Evolutionary conservation across 2,113 vertebrate genomes (phyloP).

Genomic region (Phyllostomus hastatus): DNA sequence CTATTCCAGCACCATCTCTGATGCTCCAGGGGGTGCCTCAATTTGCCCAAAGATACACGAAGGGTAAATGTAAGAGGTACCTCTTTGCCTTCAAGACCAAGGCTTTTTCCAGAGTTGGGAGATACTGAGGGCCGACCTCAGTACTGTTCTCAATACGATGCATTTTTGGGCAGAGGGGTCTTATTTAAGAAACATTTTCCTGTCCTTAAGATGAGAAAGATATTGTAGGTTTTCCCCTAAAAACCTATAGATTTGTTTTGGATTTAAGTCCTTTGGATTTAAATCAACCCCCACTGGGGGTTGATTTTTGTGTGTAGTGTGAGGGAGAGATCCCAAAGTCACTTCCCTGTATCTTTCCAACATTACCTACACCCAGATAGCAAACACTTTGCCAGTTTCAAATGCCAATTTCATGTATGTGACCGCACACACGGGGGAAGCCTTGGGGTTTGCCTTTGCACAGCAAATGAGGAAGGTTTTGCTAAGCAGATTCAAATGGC

Average conservation of each 20-base stretch:
- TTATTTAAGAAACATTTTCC: not conserved
- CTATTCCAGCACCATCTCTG: not conserved
- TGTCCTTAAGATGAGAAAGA: not conserved
- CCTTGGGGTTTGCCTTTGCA: not conserved
- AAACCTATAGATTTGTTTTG: not conserved
- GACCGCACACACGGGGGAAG: not conserved
- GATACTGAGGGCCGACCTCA: not conserved
- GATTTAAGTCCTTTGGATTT: not conserved
- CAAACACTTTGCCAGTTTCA: not conserved
- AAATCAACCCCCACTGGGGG: not conserved
- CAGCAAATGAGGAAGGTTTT: not conserved
- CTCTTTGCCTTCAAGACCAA: not conserved
- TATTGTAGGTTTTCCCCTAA: not conserved
- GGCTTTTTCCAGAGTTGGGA: not conserved
- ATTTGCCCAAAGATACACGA: not conserved
- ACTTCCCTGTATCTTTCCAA: not conserved
- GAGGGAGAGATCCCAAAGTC: not conserved
- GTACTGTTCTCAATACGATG: not conserved
- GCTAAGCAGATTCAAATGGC: not conserved
- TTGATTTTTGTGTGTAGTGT: not conserved
- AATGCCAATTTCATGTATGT: not conserved
- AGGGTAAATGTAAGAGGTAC: not conserved
- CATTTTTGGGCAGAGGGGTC: accelerated
- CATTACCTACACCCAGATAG: not conserved
- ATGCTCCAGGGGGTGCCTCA: not conserved